These are phyloP conservation scores for Lypha dubia DNA, from an alignment of 2,888 invertebrate genomes.

Conservation along the genomic window DNA sequence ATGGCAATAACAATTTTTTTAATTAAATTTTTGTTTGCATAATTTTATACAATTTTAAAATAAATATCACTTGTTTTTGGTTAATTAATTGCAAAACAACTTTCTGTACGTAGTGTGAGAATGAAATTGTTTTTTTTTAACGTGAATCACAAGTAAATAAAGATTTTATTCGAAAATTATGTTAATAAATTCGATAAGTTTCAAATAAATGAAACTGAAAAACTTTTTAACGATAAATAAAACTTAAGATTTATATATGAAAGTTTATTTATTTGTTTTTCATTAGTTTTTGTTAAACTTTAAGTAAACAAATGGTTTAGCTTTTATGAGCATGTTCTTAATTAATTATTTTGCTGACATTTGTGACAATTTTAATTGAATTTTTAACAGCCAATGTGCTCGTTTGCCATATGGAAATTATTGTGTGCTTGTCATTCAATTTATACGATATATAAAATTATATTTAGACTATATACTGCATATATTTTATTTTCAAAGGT, in stretches of 20 bases:
- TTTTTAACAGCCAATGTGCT: conserved; percentile 6
- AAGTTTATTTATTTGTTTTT: too few species aligned
- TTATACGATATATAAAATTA: conserved; percentile 24
- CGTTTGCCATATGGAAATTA: neutral
- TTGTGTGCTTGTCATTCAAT: neutral
- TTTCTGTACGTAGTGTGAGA: neutral
- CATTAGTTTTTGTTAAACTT: too few species aligned
- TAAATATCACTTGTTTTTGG: neutral
- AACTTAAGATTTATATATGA: too few species aligned
- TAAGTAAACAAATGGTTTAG: neutral
- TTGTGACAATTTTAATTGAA: conserved; percentile 47
- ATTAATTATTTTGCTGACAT: conserved; percentile 44
- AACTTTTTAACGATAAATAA: neutral
- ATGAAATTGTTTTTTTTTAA: neutral
- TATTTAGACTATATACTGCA: neutral
- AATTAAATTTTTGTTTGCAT: neutral
- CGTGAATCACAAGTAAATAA: neutral
- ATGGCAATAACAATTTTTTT: neutral
- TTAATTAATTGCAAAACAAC: neutral
- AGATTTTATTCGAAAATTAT: neutral
- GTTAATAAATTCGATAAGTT: neutral
- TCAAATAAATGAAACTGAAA: neutral
- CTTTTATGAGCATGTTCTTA: neutral
- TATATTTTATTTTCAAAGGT: conserved; percentile 35
- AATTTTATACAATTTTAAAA: neutral